phyloP scores from a whole-genome alignment of 2,113 vertebrate species.

The Megalops atlanticus region DNA sequence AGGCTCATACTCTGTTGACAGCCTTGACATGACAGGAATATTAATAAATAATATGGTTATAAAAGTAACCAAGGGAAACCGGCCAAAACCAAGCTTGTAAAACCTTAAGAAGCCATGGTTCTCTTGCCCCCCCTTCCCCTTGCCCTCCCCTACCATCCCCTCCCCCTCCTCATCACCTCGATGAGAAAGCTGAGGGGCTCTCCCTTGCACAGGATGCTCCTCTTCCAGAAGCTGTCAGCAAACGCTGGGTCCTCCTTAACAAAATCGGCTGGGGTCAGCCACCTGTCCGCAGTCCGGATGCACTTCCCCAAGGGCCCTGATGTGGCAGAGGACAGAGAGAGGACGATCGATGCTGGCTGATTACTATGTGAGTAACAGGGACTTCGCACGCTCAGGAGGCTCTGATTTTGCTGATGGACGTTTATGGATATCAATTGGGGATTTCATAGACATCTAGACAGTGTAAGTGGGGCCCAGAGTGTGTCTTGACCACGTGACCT shows the following conservation, averaged over 20 bases:
- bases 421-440: too few species aligned
- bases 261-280: slow-evolving; percentile 65
- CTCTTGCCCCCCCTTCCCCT: background rate
- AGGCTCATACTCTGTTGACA: too few species aligned
- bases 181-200: slow-evolving; percentile 47
- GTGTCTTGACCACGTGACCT: too few species aligned
- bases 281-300: slow-evolving; percentile 63
- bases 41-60: too few species aligned
- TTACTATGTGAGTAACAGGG: too few species aligned
- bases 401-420: too few species aligned
- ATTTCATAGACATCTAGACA: too few species aligned
- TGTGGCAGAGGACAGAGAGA: background rate
- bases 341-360: background rate
- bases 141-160: too few species aligned
- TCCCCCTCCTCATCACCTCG: slow-evolving; percentile 43
- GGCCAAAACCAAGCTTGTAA: too few species aligned
- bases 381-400: too few species aligned
- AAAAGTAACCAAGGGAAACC: too few species aligned
- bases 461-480: too few species aligned
- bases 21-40: background rate
- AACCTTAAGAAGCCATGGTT: background rate
- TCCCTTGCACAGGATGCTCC: slow-evolving; percentile 55
- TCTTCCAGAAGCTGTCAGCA: slow-evolving; percentile 52
- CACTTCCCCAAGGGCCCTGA: slow-evolving; percentile 57
- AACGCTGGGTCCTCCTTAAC: slow-evolving; percentile 1